phyloP scores from a whole-genome alignment of 1,140 invertebrate species.

The Sitodiplosis mosellana region DNA sequence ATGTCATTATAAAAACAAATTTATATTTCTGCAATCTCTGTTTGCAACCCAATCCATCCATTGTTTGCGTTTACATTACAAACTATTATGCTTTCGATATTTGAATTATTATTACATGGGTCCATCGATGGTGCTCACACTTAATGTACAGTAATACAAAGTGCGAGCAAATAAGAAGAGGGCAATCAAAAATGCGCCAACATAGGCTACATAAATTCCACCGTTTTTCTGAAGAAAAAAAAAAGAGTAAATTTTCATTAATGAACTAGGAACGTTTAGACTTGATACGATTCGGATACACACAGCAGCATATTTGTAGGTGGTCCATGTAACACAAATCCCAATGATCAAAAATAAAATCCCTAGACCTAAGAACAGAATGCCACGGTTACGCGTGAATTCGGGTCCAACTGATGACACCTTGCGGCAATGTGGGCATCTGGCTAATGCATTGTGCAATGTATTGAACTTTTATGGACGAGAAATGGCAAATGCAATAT shows the following conservation, averaged over 20 bases:
- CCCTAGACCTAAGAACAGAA: conserved; percentile 59
- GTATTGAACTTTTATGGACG: conserved; percentile 72
- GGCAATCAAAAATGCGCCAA: conserved; percentile 58
- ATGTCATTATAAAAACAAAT: no score
- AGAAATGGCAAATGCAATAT: conserved; percentile 9
- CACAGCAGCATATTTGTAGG: conserved; percentile 28
- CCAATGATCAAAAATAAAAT: conserved; percentile 53
- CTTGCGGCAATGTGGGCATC: conserved; percentile 89
- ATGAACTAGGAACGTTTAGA: not conserved
- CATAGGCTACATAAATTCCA: conserved; percentile 68
- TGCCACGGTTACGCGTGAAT: conserved; percentile 59
- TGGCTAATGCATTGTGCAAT: conserved; percentile 79
- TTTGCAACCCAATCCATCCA: no score
- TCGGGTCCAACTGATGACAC: conserved; percentile 78
- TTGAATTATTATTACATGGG: conserved; percentile 40
- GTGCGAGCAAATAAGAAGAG: conserved; percentile 55
- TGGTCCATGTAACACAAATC: conserved; percentile 56
- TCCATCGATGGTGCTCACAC: conserved; percentile 70
- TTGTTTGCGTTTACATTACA: no score
- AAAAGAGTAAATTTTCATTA: no score
- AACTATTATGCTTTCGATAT: conserved; percentile 6
- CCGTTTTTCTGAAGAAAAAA: conserved; percentile 40
- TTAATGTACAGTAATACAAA: conserved; percentile 78
- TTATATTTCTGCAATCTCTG: no score
- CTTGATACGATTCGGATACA: conserved; percentile 4